Evolutionary conservation across 2,797 vertebrate species (phyloP), one percentile per base, ranked within the genome.

Genomic region (Erpetoichthys calabaricus): DNA sequence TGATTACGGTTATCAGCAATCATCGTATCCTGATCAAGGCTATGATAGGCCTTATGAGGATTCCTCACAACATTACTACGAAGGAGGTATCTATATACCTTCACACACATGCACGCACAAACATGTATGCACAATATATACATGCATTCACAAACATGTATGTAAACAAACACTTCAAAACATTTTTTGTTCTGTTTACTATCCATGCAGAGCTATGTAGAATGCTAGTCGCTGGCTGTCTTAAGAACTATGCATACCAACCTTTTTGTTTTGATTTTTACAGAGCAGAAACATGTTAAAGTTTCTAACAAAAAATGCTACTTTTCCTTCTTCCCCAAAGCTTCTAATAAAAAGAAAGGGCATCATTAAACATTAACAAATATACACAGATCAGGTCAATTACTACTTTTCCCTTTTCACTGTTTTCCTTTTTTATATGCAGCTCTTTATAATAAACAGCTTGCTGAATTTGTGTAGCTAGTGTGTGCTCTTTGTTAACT

Each of bases 1-100:
- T 88, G 83, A 85, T 83, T 85, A 85, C 84, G 81, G 80, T 87
- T 88, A 87, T 83, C 85, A 85, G 81, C 86, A 87, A 78, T 81
- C 81, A 80, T 80, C 82, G 81, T 87, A 84, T 85, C 80, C 82
- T 85, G 87, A 88, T 81, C 86, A 89, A 86, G 86, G 85, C 86
- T 88, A 85, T 83, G 85, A 88, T 86, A 89, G 83, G 84, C 84
- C 86, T 88, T 87, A 83, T 77, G 87, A 89, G 87, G 87, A 89
- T 81, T 83, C 85, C 80, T 88, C 84, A 73, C 83, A 84, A 83
- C 81, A 85, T 81, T 85, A 83, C 82, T 86, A 77, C 84, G 76
- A 83, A 80, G 81, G 86, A 89, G 84, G 83, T 86, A 87, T 88
- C 83, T 82, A 84, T 83, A 80, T 86, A 84, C 81, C 82, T 85